These are phyloP conservation scores for Ophioninae sp. DNA, from an alignment of 2,888 invertebrate species.

Conservation along the genomic window DNA sequence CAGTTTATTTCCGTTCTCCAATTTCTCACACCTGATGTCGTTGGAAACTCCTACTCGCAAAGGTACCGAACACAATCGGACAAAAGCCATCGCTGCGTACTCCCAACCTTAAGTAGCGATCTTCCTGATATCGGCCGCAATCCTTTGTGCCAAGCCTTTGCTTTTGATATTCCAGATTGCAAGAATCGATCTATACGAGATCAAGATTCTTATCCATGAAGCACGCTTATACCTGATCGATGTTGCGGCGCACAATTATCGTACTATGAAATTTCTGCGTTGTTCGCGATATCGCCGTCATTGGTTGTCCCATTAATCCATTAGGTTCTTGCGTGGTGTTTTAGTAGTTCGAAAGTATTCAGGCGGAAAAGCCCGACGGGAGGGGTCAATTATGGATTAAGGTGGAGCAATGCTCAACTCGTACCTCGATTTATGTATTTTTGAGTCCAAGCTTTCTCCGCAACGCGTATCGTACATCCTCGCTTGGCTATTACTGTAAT, in stretches of 20 bases:
- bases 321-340: not conserved
- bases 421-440: slow-evolving; percentile 7
- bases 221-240: not conserved
- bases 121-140: not conserved
- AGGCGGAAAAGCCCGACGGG: not conserved
- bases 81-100: not conserved
- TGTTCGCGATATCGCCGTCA: not conserved
- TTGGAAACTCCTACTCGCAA: slow-evolving; percentile 67
- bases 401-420: not conserved
- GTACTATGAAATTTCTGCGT: not conserved
- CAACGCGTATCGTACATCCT: not conserved
- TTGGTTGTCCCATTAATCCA: not conserved
- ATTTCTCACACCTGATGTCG: slow-evolving; percentile 66
- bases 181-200: not conserved
- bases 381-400: not conserved
- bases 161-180: not conserved
- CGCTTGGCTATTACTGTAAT: not conserved
- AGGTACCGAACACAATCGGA: slow-evolving; percentile 11
- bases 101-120: not conserved
- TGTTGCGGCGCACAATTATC: not conserved
- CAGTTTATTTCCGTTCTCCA: slow-evolving; percentile 49
- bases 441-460: not conserved
- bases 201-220: not conserved
- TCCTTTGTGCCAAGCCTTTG: not conserved
- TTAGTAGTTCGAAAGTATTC: not conserved